These are phyloP conservation scores for Magallana nippona DNA, from an alignment of 2,888 invertebrate genomes.

Conservation along the genomic window DNA sequence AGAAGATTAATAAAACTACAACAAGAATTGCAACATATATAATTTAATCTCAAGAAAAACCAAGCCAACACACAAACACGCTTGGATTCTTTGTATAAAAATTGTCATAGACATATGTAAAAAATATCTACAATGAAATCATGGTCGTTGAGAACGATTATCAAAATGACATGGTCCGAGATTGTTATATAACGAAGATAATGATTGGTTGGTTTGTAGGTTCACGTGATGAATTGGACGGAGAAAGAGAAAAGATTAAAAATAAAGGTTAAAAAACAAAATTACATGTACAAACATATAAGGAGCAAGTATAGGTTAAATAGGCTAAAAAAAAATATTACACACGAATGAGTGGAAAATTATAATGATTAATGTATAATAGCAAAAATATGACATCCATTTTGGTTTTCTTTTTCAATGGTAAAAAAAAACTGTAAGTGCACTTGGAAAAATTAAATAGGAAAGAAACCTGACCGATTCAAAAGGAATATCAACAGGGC, in stretches of 20 bases:
- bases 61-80: constrained; percentile 24
- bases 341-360: not conserved
- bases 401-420: too few relatives aligned
- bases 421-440: not conserved
- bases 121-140: too few relatives aligned
- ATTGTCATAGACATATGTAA: too few relatives aligned
- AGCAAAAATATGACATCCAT: not conserved
- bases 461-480: not conserved
- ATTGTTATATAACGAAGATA: not conserved
- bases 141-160: not conserved
- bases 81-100: constrained; percentile 25
- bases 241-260: not conserved
- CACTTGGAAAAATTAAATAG: not conserved
- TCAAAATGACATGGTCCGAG: constrained; percentile 23
- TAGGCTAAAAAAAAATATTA: not conserved
- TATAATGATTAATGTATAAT: not conserved
- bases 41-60: constrained; percentile 23
- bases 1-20: too few relatives aligned
- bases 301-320: not conserved
- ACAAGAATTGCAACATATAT: not conserved
- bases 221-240: constrained; percentile 10
- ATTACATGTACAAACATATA: too few relatives aligned
- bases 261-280: too few relatives aligned
- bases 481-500: not conserved
- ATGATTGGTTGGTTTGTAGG: not conserved